These are phyloP conservation scores for Gasteruption jaculator DNA, from an alignment of 2,888 invertebrate genomes.

Conservation along the genomic window DNA sequence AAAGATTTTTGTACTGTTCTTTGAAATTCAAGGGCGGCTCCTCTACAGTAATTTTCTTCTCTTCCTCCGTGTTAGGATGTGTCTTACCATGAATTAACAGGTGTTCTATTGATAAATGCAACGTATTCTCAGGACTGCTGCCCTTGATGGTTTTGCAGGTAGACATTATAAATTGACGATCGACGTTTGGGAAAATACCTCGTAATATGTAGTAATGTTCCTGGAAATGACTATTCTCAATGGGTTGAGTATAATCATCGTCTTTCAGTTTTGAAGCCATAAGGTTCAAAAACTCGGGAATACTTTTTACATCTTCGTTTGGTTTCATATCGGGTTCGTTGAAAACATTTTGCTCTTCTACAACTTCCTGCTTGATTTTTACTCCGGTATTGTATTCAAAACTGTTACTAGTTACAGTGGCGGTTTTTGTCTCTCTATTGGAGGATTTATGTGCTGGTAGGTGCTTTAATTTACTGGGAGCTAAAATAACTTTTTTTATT, in stretches of 20 bases:
- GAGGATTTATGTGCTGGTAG: no score
- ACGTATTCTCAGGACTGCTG: neutral
- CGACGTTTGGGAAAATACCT: slow-evolving; percentile 31
- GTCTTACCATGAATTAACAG: slow-evolving; percentile 9
- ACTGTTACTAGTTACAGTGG: no score
- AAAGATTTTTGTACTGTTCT: slow-evolving; percentile 27
- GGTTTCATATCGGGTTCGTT: neutral
- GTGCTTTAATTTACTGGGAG: no score
- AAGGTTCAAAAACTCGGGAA: neutral
- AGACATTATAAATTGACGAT: slow-evolving; percentile 26
- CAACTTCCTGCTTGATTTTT: no score
- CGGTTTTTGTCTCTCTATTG: no score
- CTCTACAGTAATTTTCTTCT: neutral
- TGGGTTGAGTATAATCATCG: neutral
- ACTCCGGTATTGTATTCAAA: no score
- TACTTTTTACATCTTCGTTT: slow-evolving; percentile 5
- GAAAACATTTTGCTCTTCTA: neutral
- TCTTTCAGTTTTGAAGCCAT: neutral
- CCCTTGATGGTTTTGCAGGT: slow-evolving; percentile 15
- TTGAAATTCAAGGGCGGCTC: slow-evolving; percentile 16
- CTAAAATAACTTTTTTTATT: no score
- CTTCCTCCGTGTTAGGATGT: neutral
- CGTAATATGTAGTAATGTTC: slow-evolving; percentile 27
- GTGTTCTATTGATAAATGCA: slow-evolving; percentile 6
- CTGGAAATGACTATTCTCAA: neutral